Percentiles rank a stretch among this genome's conserved stretches.
Evolutionary conservation across 2,797 vertebrate genomes (phyloP).

Genomic region (Microchirus variegatus): DNA sequence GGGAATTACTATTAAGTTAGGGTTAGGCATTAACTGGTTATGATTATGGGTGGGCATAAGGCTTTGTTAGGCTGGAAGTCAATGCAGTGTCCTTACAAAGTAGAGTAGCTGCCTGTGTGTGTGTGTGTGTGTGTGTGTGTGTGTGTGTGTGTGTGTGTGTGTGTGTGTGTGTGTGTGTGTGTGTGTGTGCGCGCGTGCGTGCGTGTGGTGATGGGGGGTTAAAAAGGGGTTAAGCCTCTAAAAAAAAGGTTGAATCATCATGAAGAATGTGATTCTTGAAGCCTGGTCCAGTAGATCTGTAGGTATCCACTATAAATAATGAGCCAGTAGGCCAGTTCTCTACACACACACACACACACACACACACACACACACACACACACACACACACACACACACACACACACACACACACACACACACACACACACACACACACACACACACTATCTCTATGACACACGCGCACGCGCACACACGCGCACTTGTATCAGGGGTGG

Average conservation of each 20-base stretch:
- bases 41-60: not conserved
- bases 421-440: slow-evolving; percentile 21
- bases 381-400: slow-evolving; percentile 34
- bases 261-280: slow-evolving; percentile 35
- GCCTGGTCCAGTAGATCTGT: slow-evolving; percentile 44
- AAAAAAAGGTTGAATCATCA: slow-evolving; percentile 44
- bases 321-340: slow-evolving; percentile 51
- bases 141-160: not conserved
- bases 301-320: slow-evolving; percentile 63
- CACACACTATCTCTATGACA: slow-evolving; percentile 20
- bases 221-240: slow-evolving; percentile 24
- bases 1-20: not conserved
- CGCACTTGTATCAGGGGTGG: slow-evolving; percentile 51
- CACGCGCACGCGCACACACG: slow-evolving; percentile 35
- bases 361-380: slow-evolving; percentile 26
- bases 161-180: slow-evolving; percentile 5
- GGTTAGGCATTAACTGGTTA: not conserved
- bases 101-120: too few relatives aligned
- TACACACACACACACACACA: slow-evolving; percentile 20
- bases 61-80: not conserved
- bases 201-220: not conserved
- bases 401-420: slow-evolving; percentile 39
- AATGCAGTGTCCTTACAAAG: not conserved
- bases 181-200: not conserved
- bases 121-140: not conserved